Evolutionary conservation across 2,888 invertebrate genomes (phyloP), one percentile per base, ranked within the genome.

Genomic region (Hedya salicella): DNA sequence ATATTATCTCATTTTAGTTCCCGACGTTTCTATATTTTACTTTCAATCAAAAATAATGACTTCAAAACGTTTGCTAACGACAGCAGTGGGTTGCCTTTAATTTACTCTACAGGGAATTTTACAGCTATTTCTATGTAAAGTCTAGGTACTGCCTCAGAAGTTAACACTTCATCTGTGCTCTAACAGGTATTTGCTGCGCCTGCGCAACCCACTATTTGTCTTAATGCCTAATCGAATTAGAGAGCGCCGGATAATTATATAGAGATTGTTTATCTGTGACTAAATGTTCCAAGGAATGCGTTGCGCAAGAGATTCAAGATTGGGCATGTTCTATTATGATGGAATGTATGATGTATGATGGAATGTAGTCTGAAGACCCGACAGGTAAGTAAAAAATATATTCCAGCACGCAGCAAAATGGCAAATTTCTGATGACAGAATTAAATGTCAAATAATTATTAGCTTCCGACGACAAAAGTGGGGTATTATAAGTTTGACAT

Each of bases 221-320:
- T 19, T 56, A 57, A 62, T 48, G 30, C 32, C 30, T 56, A 56
- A 57, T 57, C 57, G 56, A 64, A 42, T 64, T 64, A 64, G 56
- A 50, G 40, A 50, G 56, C 19, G 8, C 16, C 30, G 13, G 63
- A 57, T 57, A 64, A 64, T 64, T 40, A 32, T 14, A 44, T 44
- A 44, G 17, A 50, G 32, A 42, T 48, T 63, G 56, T 50, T 56
- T 49, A 50, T 42, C 25, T 25, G 21, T 63, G 62, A 63, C 54
- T 21, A 49, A 49, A 48, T 32, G 21, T 42, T 42, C 25, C 5
- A 6, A 56, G 48, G 54, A 54, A 42, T 42, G 48, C 21, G 16
- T 56, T 56, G 56, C 56, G 11, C 17, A 56, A 56, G 13, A 21
- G 11, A 54, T 42, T 40, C 14, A 25, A 42, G 56, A 21, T 53